Evolutionary conservation across 2,888 invertebrate species (phyloP), one percentile per base, ranked within the genome.

Genomic region (Nysson spinosus): DNA sequence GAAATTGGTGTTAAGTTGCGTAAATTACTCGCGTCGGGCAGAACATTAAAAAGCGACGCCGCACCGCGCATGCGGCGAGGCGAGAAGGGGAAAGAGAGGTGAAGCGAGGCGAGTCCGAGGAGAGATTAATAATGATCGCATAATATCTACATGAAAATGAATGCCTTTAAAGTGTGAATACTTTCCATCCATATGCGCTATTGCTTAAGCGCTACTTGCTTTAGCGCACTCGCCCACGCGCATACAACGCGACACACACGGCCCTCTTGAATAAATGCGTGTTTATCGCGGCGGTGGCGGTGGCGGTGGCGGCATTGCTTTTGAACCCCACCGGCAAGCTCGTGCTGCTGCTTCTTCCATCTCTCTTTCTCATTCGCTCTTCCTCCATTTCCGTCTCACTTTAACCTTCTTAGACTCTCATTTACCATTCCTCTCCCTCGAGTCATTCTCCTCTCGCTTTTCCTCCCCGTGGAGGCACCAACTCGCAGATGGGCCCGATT

Each of bases 251-350:
- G 46, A 56, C 44, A 26, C 54, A 51, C 55, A 63, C 52, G 56
- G 70, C 63, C 65, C 65, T 30, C 47, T 43, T 63, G 75, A 81
- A 83, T 82, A 82, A 83, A 83, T 83, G 83, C 81, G 82, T 82
- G 83, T 82, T 82, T 83, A 83, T 83, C 82, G 83, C 81, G 80
- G 77, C 80, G 77, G 81, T 80, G 82, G 78, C 81, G 78, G 82
- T 78, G 81, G 81, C 81, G 78, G 82, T 79, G 81, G 81, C 83
- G 82, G 78, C 82, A 78, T 71, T 56, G 80, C 83, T 83, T 83
- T 83, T 83, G 83, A 83, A 76, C 76, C 73, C 67, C 72, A 67
- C 67, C 62, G 58, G n/a, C n/a, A 65, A 65, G 73, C 71, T 69
- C 74, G 71, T 66, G 74, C 68, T 69, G 57, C 54, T 43, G 12